Base-by-base conservation (phyloP, 2,888 invertebrate species). In the Schizaphis graminum region DNA sequence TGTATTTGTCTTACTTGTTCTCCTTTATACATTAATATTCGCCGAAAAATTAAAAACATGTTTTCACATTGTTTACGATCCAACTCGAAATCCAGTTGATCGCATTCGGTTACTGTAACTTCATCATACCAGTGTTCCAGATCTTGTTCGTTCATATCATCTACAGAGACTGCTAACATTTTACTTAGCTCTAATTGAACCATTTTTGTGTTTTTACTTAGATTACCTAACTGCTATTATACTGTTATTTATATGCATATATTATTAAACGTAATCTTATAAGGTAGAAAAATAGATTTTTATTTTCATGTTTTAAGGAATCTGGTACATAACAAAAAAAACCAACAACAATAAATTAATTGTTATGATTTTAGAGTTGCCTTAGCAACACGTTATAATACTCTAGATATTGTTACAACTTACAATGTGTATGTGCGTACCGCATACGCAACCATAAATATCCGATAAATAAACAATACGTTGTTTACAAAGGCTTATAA, bases 11-110 rank as follows among this genome's bases (percentile, higher is more conserved):
- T 95, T 96, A 97, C 97, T 96, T 97, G 97, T 96, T 97, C 97
- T 94, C 96, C 97, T 96, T 97, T 97, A 95, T 97, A 97, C 95
- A 97, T 97, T 89, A 97, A 95, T 95, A 97, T 96, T 96, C 97
- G 97, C 95, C 97, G 97, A n/a, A 97, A 96, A 7, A 97, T 95
- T 95, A 96, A 96, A 95, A 97, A 96, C 47, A 97, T 95, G 11
- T 96, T 90, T 90, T 94, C 96, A 86, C 90, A 90, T 41, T 94
- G 93, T 41, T 35, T 26, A 16, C 35, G 85, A 28, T 94, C 61
- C 41, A 94, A 49, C 95, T 96, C 96, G 91, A 97, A 96, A 95
- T 97, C 97, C 49, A 96, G 96, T 94, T 96, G 96, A 95, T 97
- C 96, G 3, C 97, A 95, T 95, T 97, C 96, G 85, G 95, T 96